These are phyloP conservation scores for Bujurquina vittata DNA, from an alignment of 2,113 vertebrate species.

Conservation along the genomic window DNA sequence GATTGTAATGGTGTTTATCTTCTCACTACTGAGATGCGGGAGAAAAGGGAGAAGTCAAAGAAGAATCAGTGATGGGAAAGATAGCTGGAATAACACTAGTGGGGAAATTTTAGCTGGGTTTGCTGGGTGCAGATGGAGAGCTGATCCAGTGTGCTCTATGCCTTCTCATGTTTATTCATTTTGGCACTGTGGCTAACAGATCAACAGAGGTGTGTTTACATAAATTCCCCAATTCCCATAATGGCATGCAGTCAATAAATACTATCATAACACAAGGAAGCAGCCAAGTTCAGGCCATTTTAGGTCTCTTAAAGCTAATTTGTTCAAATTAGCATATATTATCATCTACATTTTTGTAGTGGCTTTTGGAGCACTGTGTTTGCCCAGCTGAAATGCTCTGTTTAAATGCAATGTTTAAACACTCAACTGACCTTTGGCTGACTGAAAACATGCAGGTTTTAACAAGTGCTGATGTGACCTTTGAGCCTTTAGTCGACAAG, in stretches of 20 bases:
- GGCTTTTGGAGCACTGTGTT: slow-evolving; percentile 11
- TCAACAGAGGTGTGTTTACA: slow-evolving; percentile 61
- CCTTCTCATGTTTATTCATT: slow-evolving; percentile 58
- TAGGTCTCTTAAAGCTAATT: slow-evolving; percentile 19
- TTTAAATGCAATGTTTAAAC: slow-evolving; percentile 34
- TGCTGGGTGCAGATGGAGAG: slow-evolving; percentile 14
- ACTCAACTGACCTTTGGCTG: slow-evolving; percentile 26
- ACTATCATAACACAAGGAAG: slow-evolving; percentile 36
- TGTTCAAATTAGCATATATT: slow-evolving; percentile 10
- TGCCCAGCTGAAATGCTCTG: slow-evolving; percentile 16
- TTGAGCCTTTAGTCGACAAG: slow-evolving; percentile 38
- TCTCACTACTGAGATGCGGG: slow-evolving; percentile 14
- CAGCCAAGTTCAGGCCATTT: slow-evolving; percentile 37
- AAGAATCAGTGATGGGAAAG: slow-evolving; percentile 24
- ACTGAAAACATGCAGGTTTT: slow-evolving; percentile 31
- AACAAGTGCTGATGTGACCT: slow-evolving; percentile 53
- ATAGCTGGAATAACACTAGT: slow-evolving; percentile 24
- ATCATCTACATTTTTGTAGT: background rate
- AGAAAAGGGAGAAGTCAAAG: background rate
- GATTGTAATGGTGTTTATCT: slow-evolving; percentile 30
- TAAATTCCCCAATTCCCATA: slow-evolving; percentile 59
- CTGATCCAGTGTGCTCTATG: slow-evolving; percentile 21
- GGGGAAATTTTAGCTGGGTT: slow-evolving; percentile 17
- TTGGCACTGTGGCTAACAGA: slow-evolving; percentile 54
- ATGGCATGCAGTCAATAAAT: slow-evolving; percentile 47